phyloP scores from a whole-genome alignment of 2,113 vertebrate genomes.

The Hippocampus comes region DNA sequence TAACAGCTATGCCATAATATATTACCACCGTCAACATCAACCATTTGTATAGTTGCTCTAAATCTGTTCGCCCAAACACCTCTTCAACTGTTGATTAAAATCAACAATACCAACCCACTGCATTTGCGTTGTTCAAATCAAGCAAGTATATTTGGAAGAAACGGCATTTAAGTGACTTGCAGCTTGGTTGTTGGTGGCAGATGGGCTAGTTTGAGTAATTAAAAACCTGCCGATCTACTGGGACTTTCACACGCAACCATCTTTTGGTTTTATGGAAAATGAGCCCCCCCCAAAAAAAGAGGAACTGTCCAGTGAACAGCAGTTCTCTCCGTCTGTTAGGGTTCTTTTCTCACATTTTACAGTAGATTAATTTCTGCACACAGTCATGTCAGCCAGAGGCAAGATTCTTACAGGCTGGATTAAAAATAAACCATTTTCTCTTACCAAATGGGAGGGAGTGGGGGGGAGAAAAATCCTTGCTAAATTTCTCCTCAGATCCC shows the following conservation, averaged over 20 bases:
- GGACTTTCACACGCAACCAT: constrained; percentile 1
- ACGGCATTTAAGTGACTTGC: neutral
- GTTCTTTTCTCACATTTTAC: neutral
- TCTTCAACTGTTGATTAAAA: neutral
- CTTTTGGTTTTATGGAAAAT: neutral
- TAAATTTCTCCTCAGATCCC: neutral
- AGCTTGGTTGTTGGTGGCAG: neutral
- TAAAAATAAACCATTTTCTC: neutral
- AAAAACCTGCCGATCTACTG: constrained; percentile 2
- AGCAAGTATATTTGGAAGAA: neutral
- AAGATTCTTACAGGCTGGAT: neutral
- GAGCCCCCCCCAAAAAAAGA: neutral
- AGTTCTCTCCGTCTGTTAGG: neutral
- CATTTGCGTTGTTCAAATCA: neutral
- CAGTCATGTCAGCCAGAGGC: neutral
- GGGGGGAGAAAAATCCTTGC: neutral
- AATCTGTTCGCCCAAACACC: neutral
- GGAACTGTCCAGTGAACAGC: neutral
- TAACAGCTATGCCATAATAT: neutral
- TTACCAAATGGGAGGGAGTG: neutral
- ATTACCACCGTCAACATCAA: neutral
- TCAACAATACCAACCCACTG: neutral
- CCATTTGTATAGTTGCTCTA: neutral
- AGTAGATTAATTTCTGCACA: neutral
- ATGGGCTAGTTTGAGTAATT: constrained; percentile 2